These are phyloP conservation scores for Altica lythri DNA, from an alignment of 2,888 invertebrate species.

Conservation along the genomic window DNA sequence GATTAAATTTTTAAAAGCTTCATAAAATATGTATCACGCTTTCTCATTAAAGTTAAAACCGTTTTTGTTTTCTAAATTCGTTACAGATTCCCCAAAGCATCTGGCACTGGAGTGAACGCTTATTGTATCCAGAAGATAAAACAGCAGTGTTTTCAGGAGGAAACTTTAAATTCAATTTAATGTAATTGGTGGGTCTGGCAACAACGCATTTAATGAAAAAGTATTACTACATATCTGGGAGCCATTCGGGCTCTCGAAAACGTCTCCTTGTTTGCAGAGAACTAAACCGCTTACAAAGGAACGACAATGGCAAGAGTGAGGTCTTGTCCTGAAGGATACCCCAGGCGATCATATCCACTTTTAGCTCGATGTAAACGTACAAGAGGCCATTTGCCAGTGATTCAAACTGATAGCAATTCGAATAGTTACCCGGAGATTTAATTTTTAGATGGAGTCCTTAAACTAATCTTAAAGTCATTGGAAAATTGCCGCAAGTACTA, in stretches of 20 bases:
- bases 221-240: slow-evolving; percentile 27
- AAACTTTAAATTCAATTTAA: no score
- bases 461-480: slow-evolving; percentile 6
- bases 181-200: slow-evolving; percentile 1
- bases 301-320: slow-evolving; percentile 20
- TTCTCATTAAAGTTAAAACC: no score
- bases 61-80: no score
- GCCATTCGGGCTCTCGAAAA: slow-evolving; percentile 23
- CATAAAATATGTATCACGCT: no score
- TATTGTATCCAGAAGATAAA: no score
- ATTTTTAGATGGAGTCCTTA: slow-evolving; percentile 7
- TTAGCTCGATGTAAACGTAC: slow-evolving; percentile 25
- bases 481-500: slow-evolving; percentile 3
- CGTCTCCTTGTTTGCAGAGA: slow-evolving; percentile 26
- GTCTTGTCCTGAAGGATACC: slow-evolving; percentile 26
- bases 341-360: slow-evolving; percentile 26
- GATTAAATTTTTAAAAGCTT: no score
- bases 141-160: no score
- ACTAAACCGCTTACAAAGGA: slow-evolving; percentile 30
- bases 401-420: slow-evolving; percentile 23
- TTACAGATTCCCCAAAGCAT: no score
- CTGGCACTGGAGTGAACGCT: no score
- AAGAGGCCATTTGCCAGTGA: slow-evolving; percentile 21
- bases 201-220: slow-evolving; percentile 14
- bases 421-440: slow-evolving; percentile 22